Base-by-base conservation (phyloP, 2,888 invertebrate genomes). In the Mesochorus sp. region DNA sequence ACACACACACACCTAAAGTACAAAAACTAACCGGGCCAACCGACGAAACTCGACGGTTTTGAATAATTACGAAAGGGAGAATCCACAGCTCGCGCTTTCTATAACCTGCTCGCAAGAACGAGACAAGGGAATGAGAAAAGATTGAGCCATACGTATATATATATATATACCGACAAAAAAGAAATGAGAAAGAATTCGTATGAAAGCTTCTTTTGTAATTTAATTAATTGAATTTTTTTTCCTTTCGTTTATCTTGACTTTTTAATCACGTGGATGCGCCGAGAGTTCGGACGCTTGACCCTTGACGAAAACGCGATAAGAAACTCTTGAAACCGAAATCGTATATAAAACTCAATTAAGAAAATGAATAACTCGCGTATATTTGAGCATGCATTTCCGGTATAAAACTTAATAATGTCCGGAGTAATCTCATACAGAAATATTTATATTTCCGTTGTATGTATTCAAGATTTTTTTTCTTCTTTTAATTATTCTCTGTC, bases 31-130 rank as follows among this genome's bases (percentile, higher is more conserved):
- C 49, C 59, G 66, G 57, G 51, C 74, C 59, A 53, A 62, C 47
- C 76, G n/a, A n/a, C n/a, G 72, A 73, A 73, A 73, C 67, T 64
- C 62, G 39, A 61, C 59, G 62, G 28, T 77, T 77, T 53, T 73
- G 49, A 68, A 68, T 72, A 70, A 76, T 62, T 53, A 76, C 19
- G 21, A 61, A 39, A 51, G 49, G 39, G 47, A 44, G 53, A 39
- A 28, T 28, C 51, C 51, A 37, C 12, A n/a, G n/a, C n/a, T n/a
- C n/a, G n/a, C n/a, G n/a, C 19, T 39, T 17, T 57, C 39, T 49
- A 31, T 61, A 61, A 28, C 51, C 37, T 14, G 34, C 24, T 57
- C 10, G 17, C 44, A 17, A 51, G 28, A 26, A 10, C 17, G 14
- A 42, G 8, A 57, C 10, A 14, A 24, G 26, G 47, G 26, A 39